phyloP scores from a whole-genome alignment of 2,797 vertebrate genomes.

The Propithecus perrieri region DNA sequence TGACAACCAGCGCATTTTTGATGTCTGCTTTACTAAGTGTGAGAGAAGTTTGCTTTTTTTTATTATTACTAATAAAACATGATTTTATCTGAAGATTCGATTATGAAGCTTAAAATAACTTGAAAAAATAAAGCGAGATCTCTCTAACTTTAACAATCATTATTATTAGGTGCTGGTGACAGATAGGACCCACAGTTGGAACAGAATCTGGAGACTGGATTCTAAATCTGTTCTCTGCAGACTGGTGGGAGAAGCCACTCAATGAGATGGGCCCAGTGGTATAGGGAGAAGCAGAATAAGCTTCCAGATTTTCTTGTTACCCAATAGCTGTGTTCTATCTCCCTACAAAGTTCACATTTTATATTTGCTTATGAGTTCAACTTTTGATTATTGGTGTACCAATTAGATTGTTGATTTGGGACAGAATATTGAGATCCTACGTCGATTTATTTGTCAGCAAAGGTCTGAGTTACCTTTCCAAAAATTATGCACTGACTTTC shows the following conservation, averaged over 20 bases:
- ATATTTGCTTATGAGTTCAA: neutral
- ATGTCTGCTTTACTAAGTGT: neutral
- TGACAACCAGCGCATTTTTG: neutral
- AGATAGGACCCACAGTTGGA: neutral
- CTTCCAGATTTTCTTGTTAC: neutral
- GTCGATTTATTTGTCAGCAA: neutral
- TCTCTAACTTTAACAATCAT: neutral
- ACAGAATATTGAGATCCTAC: neutral
- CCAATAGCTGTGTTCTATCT: neutral
- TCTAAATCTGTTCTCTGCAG: neutral
- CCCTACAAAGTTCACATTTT: neutral
- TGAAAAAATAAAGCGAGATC: neutral
- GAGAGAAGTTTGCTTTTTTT: neutral
- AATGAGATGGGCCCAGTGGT: neutral
- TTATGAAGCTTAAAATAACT: neutral
- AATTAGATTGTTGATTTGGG: neutral
- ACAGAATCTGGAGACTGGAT: neutral
- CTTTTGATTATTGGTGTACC: neutral
- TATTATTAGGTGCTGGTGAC: neutral
- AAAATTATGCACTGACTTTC: neutral
- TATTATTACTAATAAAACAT: neutral
- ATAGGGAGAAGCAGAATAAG: neutral
- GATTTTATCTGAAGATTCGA: slow-evolving; percentile 5
- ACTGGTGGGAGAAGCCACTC: neutral
- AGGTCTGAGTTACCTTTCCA: neutral